Evolutionary conservation across 2,797 vertebrate genomes (phyloP).

Genomic region (Fistularia tabacaria): DNA sequence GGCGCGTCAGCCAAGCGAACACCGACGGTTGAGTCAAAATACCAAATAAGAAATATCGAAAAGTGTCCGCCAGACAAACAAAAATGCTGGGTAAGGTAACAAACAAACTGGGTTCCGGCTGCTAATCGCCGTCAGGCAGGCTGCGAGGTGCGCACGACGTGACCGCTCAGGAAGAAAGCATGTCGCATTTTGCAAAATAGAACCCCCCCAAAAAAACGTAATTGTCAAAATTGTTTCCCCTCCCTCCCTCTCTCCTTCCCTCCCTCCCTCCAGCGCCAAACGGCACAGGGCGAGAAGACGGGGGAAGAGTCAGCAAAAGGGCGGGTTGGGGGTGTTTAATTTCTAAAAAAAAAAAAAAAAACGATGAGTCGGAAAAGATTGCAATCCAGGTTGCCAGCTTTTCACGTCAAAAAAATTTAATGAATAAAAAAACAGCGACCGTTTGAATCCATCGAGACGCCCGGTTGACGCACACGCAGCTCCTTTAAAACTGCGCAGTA

Average conservation of each 20-base stretch:
- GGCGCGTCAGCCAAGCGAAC: slow-evolving; percentile 58
- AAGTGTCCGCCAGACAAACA: slow-evolving; percentile 34
- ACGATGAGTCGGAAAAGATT: slow-evolving; percentile 74
- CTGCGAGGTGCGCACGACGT: slow-evolving; percentile 53
- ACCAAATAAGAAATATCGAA: slow-evolving; percentile 31
- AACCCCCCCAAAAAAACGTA: slow-evolving; percentile 48
- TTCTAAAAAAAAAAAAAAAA: slow-evolving; percentile 31
- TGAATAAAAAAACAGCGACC: too few species aligned
- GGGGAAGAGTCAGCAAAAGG: slow-evolving; percentile 1
- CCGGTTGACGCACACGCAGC: slow-evolving; percentile 51
- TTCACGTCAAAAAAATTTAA: too few species aligned
- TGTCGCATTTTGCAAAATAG: slow-evolving; percentile 68
- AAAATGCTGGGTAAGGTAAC: too few species aligned
- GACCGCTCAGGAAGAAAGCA: slow-evolving; percentile 53
- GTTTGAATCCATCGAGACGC: too few species aligned
- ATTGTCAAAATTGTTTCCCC: slow-evolving; percentile 16
- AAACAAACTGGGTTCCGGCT: too few species aligned
- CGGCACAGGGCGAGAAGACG: not conserved
- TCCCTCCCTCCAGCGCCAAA: slow-evolving; percentile 33
- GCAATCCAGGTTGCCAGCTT: slow-evolving; percentile 70
- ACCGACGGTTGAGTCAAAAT: slow-evolving; percentile 4
- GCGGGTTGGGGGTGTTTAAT: slow-evolving; percentile 43
- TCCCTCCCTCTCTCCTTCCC: slow-evolving; percentile 41
- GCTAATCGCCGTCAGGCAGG: slow-evolving; percentile 26
- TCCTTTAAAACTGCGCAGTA: slow-evolving; percentile 56